These are phyloP conservation scores for Odontesthes bonariensis DNA, from an alignment of 2,113 vertebrate species.

Conservation along the genomic window DNA sequence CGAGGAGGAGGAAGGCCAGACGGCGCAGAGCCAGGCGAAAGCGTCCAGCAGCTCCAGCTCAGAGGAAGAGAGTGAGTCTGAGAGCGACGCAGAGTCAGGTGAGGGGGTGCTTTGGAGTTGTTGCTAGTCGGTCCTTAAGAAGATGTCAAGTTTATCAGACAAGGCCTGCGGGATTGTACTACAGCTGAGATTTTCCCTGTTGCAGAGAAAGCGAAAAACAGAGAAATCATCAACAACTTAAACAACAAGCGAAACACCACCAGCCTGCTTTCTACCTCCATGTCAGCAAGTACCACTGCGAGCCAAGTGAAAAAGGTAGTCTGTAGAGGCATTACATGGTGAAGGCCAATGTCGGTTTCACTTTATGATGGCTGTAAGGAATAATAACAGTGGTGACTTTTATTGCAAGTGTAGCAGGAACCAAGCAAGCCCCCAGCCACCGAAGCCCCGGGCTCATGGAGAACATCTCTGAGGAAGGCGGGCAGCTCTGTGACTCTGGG, in stretches of 20 bases:
- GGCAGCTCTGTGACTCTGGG: slow-evolving; percentile 83
- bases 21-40: slow-evolving; percentile 71
- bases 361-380: not conserved
- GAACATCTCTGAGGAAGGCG: slow-evolving; percentile 83
- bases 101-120: slow-evolving; percentile 13
- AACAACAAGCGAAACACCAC: slow-evolving; percentile 85
- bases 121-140: not conserved
- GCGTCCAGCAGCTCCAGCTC: slow-evolving; percentile 87
- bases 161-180: not conserved
- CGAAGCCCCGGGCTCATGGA: slow-evolving; percentile 83
- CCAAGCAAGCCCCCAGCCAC: slow-evolving; percentile 62
- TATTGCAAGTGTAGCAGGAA: slow-evolving; percentile 57
- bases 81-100: slow-evolving; percentile 85
- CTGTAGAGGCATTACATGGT: not conserved
- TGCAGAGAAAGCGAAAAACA: slow-evolving; percentile 87
- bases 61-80: slow-evolving; percentile 84
- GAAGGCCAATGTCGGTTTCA: not conserved
- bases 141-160: not conserved
- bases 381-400: not conserved
- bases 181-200: not conserved
- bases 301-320: slow-evolving; percentile 81
- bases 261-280: slow-evolving; percentile 73
- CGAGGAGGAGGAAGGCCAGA: slow-evolving; percentile 82
- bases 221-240: slow-evolving; percentile 88
- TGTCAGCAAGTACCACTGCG: slow-evolving; percentile 60